Base-by-base conservation (phyloP, 1,140 invertebrate genomes). In the Cydia amplana region DNA sequence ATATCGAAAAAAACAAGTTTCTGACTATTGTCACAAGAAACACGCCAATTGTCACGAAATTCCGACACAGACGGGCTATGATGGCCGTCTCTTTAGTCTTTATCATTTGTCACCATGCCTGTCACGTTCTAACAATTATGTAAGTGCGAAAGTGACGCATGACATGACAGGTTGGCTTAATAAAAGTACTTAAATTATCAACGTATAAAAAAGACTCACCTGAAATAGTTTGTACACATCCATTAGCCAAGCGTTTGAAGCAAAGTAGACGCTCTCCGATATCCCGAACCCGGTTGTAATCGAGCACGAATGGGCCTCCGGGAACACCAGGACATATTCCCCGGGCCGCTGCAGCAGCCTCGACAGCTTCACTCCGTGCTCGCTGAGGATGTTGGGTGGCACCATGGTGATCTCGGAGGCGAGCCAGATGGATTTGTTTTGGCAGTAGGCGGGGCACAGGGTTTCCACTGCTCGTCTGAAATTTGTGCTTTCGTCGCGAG, bases 341-440 rank as follows among this genome's bases (percentile, higher is more conserved):
- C 98, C 97, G 1, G 97, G 97, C 76, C 96, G 95, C 89, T 99
- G 98, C 1, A 97, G 95, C 6, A 96, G 95, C 9, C 96, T 94
- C 74, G 96, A 96, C 28, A 99, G 88, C 0, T 96, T 95, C 1
- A 98, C 97, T 0, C 96, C 95, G 64, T 96, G 94, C 78, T 95
- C 94, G 0, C 96, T 94, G 28, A 99, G 93, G 77, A 97, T 90
- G 65, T 95, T 94, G 2, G 98, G 98, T 23, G 98, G 97, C n/a
- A 99, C 96, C 98, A 99, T 99, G 0, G 96, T 96, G n/a, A 97
- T 98, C 85, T 99, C 98, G 4, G 97, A 97, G 6, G 97, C 95
- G 43, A 99, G 91, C 98, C 98, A 99, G 12, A 98, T 95, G 0
- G 95, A 95, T 87, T 97, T 97, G 81, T 97, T 96, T 82, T 96